phyloP scores from a whole-genome alignment of 2,888 invertebrate genomes.

The Cephus pulcher region DNA sequence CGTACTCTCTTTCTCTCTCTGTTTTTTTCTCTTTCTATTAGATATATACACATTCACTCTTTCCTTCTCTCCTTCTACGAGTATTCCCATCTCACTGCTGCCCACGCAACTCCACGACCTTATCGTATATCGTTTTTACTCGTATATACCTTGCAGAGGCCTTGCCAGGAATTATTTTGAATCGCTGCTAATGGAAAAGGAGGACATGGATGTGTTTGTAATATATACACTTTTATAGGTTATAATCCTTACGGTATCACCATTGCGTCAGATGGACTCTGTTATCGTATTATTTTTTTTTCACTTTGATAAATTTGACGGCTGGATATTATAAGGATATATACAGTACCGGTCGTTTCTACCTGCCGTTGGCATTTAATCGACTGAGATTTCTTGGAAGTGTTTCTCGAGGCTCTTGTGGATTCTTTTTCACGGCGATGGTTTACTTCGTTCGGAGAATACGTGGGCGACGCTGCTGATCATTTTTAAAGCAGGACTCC shows the following conservation, averaged over 20 bases:
- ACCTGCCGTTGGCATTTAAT: background rate
- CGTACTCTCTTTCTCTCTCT: background rate
- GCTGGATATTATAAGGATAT: background rate
- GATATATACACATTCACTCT: background rate
- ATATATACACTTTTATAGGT: background rate
- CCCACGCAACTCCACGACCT: constrained; percentile 11
- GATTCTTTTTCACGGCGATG: background rate
- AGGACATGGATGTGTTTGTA: background rate
- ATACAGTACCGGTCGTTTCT: background rate
- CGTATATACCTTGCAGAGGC: background rate
- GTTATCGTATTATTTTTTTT: background rate
- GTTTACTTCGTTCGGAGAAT: background rate
- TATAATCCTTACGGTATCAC: background rate
- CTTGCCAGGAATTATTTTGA: constrained; percentile 4
- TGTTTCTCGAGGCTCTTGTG: background rate
- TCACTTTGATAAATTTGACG: background rate
- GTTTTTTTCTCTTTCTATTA: background rate
- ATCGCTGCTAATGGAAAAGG: background rate
- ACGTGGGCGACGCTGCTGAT: background rate
- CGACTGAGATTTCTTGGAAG: background rate
- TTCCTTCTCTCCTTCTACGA: background rate
- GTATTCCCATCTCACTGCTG: background rate
- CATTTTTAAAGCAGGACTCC: background rate
- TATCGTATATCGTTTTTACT: constrained; percentile 9
- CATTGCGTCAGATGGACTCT: background rate